A percentile compares a stretch with the other conserved stretches of the same genome.
These are phyloP conservation scores for Caenorhabditis sp. DNA, from an alignment of 2,888 invertebrate genomes.

Conservation along the genomic window DNA sequence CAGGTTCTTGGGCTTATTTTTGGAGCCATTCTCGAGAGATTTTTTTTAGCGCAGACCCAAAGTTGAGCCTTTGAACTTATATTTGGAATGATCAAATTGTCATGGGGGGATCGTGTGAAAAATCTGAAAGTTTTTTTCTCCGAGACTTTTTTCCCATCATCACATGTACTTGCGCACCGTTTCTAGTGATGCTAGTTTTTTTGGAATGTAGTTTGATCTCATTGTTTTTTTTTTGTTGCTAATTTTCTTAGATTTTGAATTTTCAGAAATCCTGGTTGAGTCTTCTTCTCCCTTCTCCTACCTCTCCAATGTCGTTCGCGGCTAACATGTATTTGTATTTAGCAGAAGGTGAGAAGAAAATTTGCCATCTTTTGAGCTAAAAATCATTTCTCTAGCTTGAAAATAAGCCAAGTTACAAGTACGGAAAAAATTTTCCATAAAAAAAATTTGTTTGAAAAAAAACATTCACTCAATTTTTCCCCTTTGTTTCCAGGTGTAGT, in stretches of 20 bases:
- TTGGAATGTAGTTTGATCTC: not conserved
- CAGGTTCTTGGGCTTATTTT: too few species aligned
- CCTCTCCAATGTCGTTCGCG: conserved; percentile 58
- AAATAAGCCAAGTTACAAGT: not conserved
- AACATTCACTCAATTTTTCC: too few species aligned
- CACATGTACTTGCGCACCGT: too few species aligned
- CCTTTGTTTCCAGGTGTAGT: conserved; percentile 58
- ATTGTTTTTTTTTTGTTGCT: too few species aligned
- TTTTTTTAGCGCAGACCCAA: too few species aligned
- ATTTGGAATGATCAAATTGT: too few species aligned
- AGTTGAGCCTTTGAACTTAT: too few species aligned
- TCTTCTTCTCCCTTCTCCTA: not conserved
- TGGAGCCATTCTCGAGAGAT: too few species aligned
- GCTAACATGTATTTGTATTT: conserved; percentile 66
- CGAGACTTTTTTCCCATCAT: too few species aligned
- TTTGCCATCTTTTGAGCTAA: not conserved
- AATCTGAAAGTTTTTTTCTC: too few species aligned
- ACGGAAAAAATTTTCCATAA: not conserved
- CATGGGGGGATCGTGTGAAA: too few species aligned
- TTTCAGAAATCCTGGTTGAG: conserved; percentile 18
- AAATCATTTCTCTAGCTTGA: not conserved
- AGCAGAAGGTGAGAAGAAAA: conserved; percentile 47
- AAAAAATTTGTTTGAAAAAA: not conserved
- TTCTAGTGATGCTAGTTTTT: not conserved
- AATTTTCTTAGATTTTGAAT: not conserved